phyloP scores from a whole-genome alignment of 1,140 invertebrate species.

The Venturia canescens region DNA sequence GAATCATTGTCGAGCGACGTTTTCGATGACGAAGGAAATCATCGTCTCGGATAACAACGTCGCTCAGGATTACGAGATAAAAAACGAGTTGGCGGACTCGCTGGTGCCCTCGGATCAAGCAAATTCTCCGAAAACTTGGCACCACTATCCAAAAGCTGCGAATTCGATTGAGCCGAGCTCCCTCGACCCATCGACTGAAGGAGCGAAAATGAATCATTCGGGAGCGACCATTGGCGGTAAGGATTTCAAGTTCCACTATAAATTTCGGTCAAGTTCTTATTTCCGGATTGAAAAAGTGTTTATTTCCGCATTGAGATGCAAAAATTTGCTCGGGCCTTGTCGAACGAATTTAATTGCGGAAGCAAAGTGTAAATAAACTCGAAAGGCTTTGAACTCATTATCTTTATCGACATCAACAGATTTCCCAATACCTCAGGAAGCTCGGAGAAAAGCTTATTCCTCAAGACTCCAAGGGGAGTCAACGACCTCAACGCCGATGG shows the following conservation, averaged over 20 bases:
- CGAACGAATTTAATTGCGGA: background rate
- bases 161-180: background rate
- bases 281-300: too few relatives aligned
- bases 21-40: conserved; percentile 61
- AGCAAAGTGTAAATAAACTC: background rate
- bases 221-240: too few relatives aligned
- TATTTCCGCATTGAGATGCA: too few relatives aligned
- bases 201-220: background rate
- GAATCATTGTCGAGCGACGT: conserved; percentile 57
- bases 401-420: too few relatives aligned
- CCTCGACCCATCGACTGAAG: background rate
- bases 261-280: too few relatives aligned
- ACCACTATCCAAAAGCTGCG: background rate
- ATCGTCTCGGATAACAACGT: conserved; percentile 35
- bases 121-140: background rate
- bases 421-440: too few relatives aligned
- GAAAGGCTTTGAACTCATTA: background rate
- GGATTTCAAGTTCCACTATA: too few relatives aligned
- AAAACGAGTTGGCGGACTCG: background rate
- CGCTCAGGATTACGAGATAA: conserved; percentile 49
- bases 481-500: too few relatives aligned
- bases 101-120: background rate
- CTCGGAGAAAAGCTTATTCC: too few relatives aligned
- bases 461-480: too few relatives aligned
- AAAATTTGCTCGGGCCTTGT: too few relatives aligned